These are phyloP conservation scores for Meiosimyza decipiens DNA, from an alignment of 2,888 invertebrate species.

Conservation along the genomic window DNA sequence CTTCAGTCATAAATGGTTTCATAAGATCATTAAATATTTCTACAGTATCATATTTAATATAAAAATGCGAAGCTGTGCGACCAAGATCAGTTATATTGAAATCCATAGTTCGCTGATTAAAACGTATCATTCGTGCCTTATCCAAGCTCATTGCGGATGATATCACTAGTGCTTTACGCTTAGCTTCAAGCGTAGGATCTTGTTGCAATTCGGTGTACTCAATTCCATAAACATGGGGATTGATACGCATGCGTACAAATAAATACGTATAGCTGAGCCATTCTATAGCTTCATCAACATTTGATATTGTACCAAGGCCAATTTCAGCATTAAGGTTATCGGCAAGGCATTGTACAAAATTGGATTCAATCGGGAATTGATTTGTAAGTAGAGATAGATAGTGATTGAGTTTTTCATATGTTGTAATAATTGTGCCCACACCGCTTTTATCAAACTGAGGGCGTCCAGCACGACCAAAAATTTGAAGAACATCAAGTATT, in stretches of 20 bases:
- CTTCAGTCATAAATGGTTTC: constrained; percentile 84
- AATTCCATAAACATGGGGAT: constrained; percentile 82
- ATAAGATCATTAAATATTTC: constrained; percentile 90
- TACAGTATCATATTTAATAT: constrained; percentile 96
- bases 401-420: constrained; percentile 90
- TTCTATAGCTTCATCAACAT: constrained; percentile 94
- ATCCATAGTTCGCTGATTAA: constrained; percentile 85
- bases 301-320: constrained; percentile 94
- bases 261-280: constrained; percentile 99
- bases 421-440: constrained; percentile 94
- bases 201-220: constrained; percentile 74
- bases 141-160: constrained; percentile 87
- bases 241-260: constrained; percentile 91
- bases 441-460: constrained; percentile 97
- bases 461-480: constrained; percentile 97
- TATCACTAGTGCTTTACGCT: constrained; percentile 81
- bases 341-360: constrained; percentile 89
- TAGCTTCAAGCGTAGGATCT: constrained; percentile 82
- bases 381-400: constrained; percentile 94
- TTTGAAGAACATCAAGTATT: constrained; percentile 96
- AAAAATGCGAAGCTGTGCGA: constrained; percentile 96
- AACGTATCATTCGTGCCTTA: constrained; percentile 93
- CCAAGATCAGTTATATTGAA: constrained; percentile 87
- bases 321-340: constrained; percentile 99
- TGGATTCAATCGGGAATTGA: constrained; percentile 98